Evolutionary conservation across 2,888 invertebrate species (phyloP), one percentile per base, ranked within the genome.

Genomic region (Neria commutata): DNA sequence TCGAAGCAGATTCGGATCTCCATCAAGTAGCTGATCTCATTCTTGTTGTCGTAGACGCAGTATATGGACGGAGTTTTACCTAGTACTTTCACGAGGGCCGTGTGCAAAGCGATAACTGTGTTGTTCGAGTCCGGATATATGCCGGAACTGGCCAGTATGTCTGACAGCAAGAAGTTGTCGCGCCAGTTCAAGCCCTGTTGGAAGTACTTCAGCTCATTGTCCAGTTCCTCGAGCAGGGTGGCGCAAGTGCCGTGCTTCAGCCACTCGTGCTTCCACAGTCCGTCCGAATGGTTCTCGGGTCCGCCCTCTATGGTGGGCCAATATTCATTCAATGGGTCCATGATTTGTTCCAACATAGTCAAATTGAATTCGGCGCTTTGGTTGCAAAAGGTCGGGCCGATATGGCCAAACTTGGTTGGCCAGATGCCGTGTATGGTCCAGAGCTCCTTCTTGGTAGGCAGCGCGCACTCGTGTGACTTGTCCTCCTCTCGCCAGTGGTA

Each of bases 361-460:
- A 85, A 81, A 70, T 91, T 85, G 73, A 92, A 93, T 46, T 84
- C 83, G 76, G 88, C 85, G 0, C 89, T 84, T 5, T 83, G 84
- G 68, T 92, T 90, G 73, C 93, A 94, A 75, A 86, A 91, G 4
- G 76, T 77, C 1, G 93, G 93, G 0, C 91, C 91, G 1, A 85
- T 77, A 1, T 85, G 86, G 1, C 88, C 87, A 0, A 84, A 77
- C 74, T 88, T 87, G 0, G 91, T 88, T 0, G 94, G 94, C 94
- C 94, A 94, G 37, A 93, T 84, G 1, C 93, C 93, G 72, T 94
- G 93, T 29, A 94, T 86, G 0, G 89, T 87, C 93, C 93, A 94
- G 2, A 86, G 82, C 53, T 87, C 84, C 14, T 81, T 82, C 49
- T 85, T 83, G 17, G 67, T 77, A 2, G 91, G 91, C 67, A 91